Base-by-base conservation (phyloP, 2,113 vertebrate species). In the Tychaedon coryphoeus region DNA sequence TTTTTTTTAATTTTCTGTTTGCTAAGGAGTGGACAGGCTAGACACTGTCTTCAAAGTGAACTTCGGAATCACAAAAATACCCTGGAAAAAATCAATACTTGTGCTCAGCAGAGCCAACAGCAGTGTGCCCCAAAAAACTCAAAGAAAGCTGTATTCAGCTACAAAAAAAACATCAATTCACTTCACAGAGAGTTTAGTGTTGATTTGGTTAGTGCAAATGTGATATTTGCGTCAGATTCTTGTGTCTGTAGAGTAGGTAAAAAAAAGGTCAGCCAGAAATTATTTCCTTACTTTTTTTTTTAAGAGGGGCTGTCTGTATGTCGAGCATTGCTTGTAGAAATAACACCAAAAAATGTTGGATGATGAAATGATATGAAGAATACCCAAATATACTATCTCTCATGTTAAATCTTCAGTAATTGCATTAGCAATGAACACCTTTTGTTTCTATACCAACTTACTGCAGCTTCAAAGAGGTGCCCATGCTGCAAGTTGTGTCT, bases 171-270 rank as follows among this genome's bases (percentile, higher is more conserved):
- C 65, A 91, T 81, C 71, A 94, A 86, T 91, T 90, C 66, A 93
- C 72, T 94, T 93, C 93, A 96, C 61, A 95, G 92, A 92, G 90
- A 23, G 18, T 95, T 95, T 83, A 96, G 91, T 91, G 91, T 96
- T 96, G 90, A 93, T 93, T 86, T 95, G 65, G 60, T 86, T 93
- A 92, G 81, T 73, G 67, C 23, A 95, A 94, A 95, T 93, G 78
- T 88, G 69, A 76, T 93, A 96, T 93, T 94, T 93, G 80, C 29
- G 10, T 96, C 93, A 96, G 70, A 93, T 92, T 90, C 65, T 78
- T 84, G 62, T 95, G 58, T 93, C 89, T 88, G 96, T 92, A 86
- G 29, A 92, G 45, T 14, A 97, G 82, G 89, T 95, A 95, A 95
- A 53, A 33, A 71, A 95, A 94, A 96, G 94, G 95, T 89, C 93